Percentiles rank a stretch among this genome's conserved stretches.
Conservation (phyloP, 2,888 invertebrate genomes). For the Eristalis tenax region DNA sequence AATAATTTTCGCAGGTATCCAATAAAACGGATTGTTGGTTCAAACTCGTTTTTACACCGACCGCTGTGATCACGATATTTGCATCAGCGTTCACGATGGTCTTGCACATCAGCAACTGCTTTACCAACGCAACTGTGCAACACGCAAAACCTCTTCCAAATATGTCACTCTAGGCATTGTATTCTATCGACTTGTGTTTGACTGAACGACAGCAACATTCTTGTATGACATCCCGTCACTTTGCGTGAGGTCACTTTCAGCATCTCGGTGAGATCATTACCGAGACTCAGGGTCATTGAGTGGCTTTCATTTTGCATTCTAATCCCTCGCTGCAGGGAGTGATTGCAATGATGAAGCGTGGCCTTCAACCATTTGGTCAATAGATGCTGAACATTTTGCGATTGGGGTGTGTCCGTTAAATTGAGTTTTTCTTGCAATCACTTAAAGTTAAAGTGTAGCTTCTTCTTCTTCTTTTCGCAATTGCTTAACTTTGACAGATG, state of each 20-base stretch:
- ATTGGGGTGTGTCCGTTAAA: not conserved
- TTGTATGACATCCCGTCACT: slow-evolving; percentile 1
- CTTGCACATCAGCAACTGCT: not conserved
- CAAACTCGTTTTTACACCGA: not conserved
- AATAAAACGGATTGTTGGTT: not conserved
- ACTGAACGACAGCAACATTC: not conserved
- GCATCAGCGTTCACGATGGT: not conserved
- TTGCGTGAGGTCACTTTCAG: not conserved
- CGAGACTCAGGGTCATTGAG: not conserved
- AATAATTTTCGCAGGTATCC: not conserved
- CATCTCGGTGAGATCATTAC: not conserved
- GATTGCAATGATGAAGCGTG: not conserved
- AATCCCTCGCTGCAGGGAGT: not conserved
- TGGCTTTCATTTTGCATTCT: not conserved
- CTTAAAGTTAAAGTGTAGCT: not conserved
- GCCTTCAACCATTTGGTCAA: not conserved
- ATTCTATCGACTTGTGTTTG: not conserved
- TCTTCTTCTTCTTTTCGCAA: not conserved
- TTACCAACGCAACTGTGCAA: not conserved
- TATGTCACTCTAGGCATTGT: not conserved
- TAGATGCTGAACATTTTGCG: not conserved
- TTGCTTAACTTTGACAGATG: too few relatives aligned
- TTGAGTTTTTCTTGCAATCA: not conserved
- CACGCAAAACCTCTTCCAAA: slow-evolving; percentile 1
- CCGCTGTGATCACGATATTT: not conserved